Conservation (phyloP, 2,888 invertebrate genomes). For the Nezara viridula region DNA sequence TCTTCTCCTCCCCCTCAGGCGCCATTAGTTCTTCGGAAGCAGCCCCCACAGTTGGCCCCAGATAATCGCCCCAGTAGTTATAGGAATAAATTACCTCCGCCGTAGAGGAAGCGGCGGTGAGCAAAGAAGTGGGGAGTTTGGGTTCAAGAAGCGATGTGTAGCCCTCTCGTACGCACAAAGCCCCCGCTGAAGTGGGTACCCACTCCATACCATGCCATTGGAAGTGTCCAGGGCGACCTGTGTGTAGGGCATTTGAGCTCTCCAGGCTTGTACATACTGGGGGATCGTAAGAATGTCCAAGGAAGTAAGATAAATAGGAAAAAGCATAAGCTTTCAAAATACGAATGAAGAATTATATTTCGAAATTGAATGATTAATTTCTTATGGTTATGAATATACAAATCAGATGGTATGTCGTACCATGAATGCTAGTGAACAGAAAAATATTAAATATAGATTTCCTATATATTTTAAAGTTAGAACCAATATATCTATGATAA, state of each 20-base stretch:
- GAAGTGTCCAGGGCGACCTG: neutral
- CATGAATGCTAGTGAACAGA: too few relatives aligned
- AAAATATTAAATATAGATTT: too few relatives aligned
- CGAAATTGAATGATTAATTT: too few relatives aligned
- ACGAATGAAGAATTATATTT: too few relatives aligned
- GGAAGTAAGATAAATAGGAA: too few relatives aligned
- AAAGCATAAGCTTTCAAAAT: too few relatives aligned
- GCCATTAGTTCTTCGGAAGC: neutral
- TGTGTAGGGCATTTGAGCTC: neutral
- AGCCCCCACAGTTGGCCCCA: neutral
- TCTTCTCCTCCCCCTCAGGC: neutral
- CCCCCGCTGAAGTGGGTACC: slow-evolving; percentile 4
- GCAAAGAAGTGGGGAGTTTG: neutral
- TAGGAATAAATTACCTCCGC: slow-evolving; percentile 2
- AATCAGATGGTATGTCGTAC: too few relatives aligned
- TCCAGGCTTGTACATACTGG: neutral
- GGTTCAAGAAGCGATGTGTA: slow-evolving; percentile 41
- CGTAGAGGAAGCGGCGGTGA: slow-evolving; percentile 20
- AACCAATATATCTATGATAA: too few relatives aligned
- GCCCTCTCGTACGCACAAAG: slow-evolving; percentile 50
- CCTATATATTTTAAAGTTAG: too few relatives aligned
- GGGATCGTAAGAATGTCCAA: neutral
- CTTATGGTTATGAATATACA: too few relatives aligned
- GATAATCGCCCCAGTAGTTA: neutral
- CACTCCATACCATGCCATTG: slow-evolving; percentile 4